Conservation (phyloP, 2,888 invertebrate genomes). For the Monochamus alternatus region DNA sequence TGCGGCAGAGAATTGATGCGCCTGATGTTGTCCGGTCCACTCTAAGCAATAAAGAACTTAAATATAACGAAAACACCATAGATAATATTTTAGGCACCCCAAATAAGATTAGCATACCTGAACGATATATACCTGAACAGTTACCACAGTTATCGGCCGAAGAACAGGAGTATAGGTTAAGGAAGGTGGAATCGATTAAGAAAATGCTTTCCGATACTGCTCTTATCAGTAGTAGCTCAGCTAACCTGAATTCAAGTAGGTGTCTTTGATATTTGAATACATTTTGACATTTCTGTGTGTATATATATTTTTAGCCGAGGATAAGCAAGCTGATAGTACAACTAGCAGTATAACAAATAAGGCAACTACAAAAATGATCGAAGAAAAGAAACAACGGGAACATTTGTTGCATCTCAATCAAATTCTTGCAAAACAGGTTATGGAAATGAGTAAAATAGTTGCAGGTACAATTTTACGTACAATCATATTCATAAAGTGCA, state of each 20-base stretch:
- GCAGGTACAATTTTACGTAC: constrained; percentile 80
- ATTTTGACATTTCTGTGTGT: neutral
- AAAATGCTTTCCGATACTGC: constrained; percentile 89
- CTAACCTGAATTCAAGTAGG: constrained; percentile 61
- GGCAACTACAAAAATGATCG: constrained; percentile 72
- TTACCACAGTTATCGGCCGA: constrained; percentile 89
- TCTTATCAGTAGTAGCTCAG: constrained; percentile 68
- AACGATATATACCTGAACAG: constrained; percentile 93
- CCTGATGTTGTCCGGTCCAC: constrained; percentile 93
- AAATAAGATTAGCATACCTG: constrained; percentile 92
- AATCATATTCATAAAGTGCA: neutral
- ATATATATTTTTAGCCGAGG: constrained; percentile 53
- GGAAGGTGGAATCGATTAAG: constrained; percentile 93
- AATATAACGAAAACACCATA: constrained; percentile 86
- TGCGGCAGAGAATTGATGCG: constrained; percentile 83
- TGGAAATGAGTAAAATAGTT: constrained; percentile 95
- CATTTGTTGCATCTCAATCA: constrained; percentile 93
- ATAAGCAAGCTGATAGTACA: constrained; percentile 57
- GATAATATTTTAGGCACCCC: constrained; percentile 90
- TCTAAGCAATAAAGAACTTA: constrained; percentile 77
- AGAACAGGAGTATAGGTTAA: constrained; percentile 86
- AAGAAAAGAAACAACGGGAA: constrained; percentile 90
- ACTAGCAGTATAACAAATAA: constrained; percentile 67
- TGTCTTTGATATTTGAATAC: neutral
- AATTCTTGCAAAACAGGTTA: constrained; percentile 93